Conservation (phyloP, 2,113 vertebrate genomes). For the Paedocypris sp. region DNA sequence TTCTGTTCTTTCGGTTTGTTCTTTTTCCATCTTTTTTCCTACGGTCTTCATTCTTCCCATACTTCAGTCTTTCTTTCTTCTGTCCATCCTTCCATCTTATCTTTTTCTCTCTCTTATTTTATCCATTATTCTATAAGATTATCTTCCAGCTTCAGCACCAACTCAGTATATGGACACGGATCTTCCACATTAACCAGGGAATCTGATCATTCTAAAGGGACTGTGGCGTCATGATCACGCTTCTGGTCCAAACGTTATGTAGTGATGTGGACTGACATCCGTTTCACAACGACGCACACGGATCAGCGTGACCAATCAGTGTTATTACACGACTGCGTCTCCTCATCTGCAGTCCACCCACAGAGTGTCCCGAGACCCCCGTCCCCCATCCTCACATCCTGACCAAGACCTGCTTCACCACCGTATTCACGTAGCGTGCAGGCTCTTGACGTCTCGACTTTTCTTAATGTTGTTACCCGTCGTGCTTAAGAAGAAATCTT, state of each 20-base stretch:
- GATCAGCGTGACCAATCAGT: neutral
- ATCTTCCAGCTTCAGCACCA: too few relatives aligned
- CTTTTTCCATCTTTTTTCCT: too few relatives aligned
- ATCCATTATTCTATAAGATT: too few relatives aligned
- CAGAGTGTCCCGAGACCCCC: neutral
- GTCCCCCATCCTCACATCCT: neutral
- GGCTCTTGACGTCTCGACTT: too few relatives aligned
- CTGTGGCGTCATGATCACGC: neutral
- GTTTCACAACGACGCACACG: neutral
- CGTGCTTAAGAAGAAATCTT: neutral
- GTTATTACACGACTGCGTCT: neutral
- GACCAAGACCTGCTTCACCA: neutral
- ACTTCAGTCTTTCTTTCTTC: too few relatives aligned
- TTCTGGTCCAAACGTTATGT: too few relatives aligned
- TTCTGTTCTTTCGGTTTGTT: too few relatives aligned
- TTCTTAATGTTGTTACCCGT: slow-evolving; percentile 25
- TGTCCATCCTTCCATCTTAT: neutral
- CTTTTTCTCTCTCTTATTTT: too few relatives aligned
- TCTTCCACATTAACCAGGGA: slow-evolving; percentile 41
- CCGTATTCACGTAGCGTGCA: too few relatives aligned
- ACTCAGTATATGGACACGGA: slow-evolving; percentile 12
- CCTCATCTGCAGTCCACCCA: slow-evolving; percentile 4
- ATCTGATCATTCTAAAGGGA: slow-evolving; percentile 33
- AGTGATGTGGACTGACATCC: neutral
- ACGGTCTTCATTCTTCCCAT: too few relatives aligned